Evolutionary conservation across 1,140 invertebrate genomes (phyloP).

Genomic region (Macrocentrus cingulum): DNA sequence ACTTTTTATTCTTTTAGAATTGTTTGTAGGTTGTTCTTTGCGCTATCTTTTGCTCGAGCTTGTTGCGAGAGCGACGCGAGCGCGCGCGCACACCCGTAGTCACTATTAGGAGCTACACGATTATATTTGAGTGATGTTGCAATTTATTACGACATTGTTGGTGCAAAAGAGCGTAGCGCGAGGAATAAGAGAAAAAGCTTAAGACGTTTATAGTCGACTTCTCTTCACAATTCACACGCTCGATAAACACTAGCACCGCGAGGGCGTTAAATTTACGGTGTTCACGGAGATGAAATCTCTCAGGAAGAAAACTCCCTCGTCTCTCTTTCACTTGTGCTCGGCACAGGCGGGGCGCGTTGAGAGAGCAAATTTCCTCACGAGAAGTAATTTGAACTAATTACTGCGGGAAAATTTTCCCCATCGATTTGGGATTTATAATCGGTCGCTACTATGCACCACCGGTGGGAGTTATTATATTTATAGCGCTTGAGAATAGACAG

Average conservation of each 20-base stretch:
- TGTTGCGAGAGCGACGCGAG: not conserved
- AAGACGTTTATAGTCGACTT: not conserved
- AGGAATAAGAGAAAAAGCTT: not conserved
- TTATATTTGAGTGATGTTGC: too few relatives aligned
- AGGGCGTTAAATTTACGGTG: not conserved
- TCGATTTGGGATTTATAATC: too few relatives aligned
- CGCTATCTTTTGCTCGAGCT: too few relatives aligned
- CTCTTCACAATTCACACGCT: constrained; percentile 6
- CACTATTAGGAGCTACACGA: too few relatives aligned
- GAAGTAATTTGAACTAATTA: constrained; percentile 21
- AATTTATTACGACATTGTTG: constrained; percentile 4
- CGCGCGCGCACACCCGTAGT: too few relatives aligned
- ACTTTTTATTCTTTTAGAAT: constrained; percentile 37
- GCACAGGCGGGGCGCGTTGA: not conserved
- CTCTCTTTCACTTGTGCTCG: not conserved
- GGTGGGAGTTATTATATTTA: too few relatives aligned
- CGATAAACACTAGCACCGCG: constrained; percentile 1
- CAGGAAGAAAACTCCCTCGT: not conserved
- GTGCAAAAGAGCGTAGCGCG: not conserved
- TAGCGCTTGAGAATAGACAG: not conserved
- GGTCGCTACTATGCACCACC: too few relatives aligned
- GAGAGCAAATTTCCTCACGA: constrained; percentile 29
- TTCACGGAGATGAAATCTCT: not conserved
- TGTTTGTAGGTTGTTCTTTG: constrained; percentile 18
- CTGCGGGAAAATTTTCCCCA: constrained; percentile 15